These are phyloP conservation scores for Phacellophora camtschatica DNA, from an alignment of 30 jellyfish, hydroid and myxozoan genomes.

Conservation along the genomic window DNA sequence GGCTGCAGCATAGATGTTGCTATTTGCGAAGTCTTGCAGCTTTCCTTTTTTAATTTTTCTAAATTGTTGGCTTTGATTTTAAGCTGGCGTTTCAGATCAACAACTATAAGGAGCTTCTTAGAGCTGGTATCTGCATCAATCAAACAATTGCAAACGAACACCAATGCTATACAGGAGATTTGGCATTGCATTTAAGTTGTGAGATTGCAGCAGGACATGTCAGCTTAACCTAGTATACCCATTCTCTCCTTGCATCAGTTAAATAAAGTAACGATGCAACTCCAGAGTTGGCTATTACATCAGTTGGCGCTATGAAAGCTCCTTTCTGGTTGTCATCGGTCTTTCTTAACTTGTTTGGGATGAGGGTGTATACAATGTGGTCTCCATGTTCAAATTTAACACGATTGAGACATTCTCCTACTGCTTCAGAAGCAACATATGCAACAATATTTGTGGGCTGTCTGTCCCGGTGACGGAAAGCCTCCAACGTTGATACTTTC, in stretches of 20 bases:
- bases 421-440: constrained; percentile 21
- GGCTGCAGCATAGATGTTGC: no score
- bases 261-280: neutral
- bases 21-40: no score
- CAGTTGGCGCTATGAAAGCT: neutral
- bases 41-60: no score
- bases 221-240: neutral
- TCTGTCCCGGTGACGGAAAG: constrained; percentile 16
- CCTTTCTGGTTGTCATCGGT: constrained; percentile 17
- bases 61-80: no score
- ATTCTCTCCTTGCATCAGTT: neutral
- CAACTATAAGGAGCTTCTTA: no score
- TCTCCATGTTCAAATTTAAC: neutral
- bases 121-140: no score
- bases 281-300: neutral
- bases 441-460: constrained; percentile 29
- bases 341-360: constrained; percentile 5
- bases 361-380: neutral
- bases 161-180: no score
- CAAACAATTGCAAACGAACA: no score
- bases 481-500: constrained; percentile 18
- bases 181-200: no score
- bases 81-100: no score
- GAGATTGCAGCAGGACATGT: neutral
- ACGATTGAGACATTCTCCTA: neutral